A percentile compares a stretch with the other conserved stretches of the same genome.
phyloP scores from a whole-genome alignment of 2,113 vertebrate species.

The Bufo gargarizans region DNA sequence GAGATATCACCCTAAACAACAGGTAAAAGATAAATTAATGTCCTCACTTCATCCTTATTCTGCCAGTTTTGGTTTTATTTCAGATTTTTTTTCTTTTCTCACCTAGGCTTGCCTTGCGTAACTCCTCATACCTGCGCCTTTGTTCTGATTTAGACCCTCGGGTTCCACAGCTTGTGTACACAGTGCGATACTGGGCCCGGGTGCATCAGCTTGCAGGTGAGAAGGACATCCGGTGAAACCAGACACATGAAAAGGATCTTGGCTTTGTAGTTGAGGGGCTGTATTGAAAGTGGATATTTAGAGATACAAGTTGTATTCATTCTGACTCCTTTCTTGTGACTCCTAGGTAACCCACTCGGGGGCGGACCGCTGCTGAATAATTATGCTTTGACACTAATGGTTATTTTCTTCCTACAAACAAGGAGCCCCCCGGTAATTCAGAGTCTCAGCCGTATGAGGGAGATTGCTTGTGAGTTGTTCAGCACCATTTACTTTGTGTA shows the following conservation, averaged over 20 bases:
- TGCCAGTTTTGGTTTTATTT: background rate
- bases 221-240: background rate
- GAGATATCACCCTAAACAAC: slow-evolving; percentile 89
- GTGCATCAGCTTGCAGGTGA: slow-evolving; percentile 85
- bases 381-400: slow-evolving; percentile 87
- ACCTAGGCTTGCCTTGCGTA: slow-evolving; percentile 83
- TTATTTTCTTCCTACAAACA: slow-evolving; percentile 89
- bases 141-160: slow-evolving; percentile 80
- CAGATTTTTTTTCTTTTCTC: background rate
- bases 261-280: no score
- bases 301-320: background rate
- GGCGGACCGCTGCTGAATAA: slow-evolving; percentile 87
- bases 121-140: slow-evolving; percentile 87
- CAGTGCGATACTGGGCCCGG: slow-evolving; percentile 86
- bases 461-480: slow-evolving; percentile 77
- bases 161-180: slow-evolving; percentile 83
- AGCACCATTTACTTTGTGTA: background rate
- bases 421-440: slow-evolving; percentile 81
- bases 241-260: no score
- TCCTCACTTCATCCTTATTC: background rate
- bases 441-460: slow-evolving; percentile 75
- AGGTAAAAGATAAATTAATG: slow-evolving; percentile 68
- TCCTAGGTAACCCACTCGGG: slow-evolving; percentile 78
- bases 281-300: background rate
- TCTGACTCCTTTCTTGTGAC: background rate